Conservation (phyloP, 2,888 invertebrate species). For the Megaustenia siamemsis region DNA sequence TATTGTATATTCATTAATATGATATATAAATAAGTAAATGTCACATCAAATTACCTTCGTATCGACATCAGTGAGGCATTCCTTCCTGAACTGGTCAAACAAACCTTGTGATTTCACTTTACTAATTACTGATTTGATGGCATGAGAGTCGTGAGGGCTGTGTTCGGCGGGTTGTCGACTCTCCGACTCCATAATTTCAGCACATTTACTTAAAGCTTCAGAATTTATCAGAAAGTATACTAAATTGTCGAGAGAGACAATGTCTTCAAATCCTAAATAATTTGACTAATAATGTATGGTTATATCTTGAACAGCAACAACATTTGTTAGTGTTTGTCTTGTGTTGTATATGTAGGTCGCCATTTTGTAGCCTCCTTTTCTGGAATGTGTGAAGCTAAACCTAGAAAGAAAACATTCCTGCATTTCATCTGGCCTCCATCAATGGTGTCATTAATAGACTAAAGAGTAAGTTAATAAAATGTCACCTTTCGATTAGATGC, state of each 20-base stretch:
- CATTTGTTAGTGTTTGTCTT: background rate
- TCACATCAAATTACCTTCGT: conserved; percentile 92
- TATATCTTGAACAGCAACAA: no score
- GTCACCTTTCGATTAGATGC: no score
- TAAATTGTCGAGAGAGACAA: background rate
- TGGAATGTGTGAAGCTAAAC: background rate
- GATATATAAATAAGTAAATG: no score
- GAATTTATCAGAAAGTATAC: background rate
- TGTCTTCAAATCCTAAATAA: background rate
- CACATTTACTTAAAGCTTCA: conserved; percentile 1
- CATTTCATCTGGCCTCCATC: no score
- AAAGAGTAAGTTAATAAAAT: no score
- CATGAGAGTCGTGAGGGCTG: conserved; percentile 17
- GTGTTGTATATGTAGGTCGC: conserved; percentile 13
- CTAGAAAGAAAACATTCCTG: no score
- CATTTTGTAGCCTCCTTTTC: conserved; percentile 16
- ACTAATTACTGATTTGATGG: conserved; percentile 84
- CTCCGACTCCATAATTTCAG: conserved; percentile 40
- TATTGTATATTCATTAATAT: no score
- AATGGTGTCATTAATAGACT: no score
- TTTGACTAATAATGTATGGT: no score
- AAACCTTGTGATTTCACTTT: conserved; percentile 96
- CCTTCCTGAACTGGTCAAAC: conserved; percentile 92
- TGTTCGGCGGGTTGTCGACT: conserved; percentile 16
- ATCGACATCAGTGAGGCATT: conserved; percentile 87